These are phyloP conservation scores for Oriolus oriolus DNA, from an alignment of 2,113 vertebrate species.

Conservation along the genomic window DNA sequence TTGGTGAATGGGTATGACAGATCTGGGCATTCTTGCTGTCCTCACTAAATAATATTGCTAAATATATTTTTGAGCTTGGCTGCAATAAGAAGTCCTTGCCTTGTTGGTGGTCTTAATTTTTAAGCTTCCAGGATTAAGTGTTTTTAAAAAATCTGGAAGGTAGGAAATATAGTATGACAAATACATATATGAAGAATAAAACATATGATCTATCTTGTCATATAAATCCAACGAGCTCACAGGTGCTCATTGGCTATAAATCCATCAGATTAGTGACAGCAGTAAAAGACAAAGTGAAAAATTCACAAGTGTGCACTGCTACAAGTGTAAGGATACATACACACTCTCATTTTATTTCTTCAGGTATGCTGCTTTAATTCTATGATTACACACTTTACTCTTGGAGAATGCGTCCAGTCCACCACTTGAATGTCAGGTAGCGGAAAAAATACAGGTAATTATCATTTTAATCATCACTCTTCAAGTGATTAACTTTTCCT, in stretches of 20 bases:
- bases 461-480: not conserved
- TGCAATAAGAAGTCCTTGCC: not conserved
- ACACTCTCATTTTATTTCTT: not conserved
- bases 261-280: not conserved
- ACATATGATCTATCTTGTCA: too few species aligned
- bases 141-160: not conserved
- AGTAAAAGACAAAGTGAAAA: not conserved
- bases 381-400: not conserved
- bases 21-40: not conserved
- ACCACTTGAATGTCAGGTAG: not conserved
- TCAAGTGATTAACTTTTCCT: not conserved
- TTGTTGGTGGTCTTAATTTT: not conserved
- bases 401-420: not conserved
- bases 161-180: not conserved
- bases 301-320: not conserved
- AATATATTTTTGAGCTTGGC: not conserved
- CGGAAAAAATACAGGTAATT: not conserved
- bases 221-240: not conserved
- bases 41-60: not conserved
- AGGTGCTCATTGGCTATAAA: not conserved
- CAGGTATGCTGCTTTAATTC: not conserved
- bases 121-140: not conserved
- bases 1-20: not conserved
- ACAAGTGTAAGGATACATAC: not conserved
- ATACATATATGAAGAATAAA: not conserved